Evolutionary conservation across 92 coral and sea anemone species (phyloP).

Genomic region (Umimayanthus kanabou): DNA sequence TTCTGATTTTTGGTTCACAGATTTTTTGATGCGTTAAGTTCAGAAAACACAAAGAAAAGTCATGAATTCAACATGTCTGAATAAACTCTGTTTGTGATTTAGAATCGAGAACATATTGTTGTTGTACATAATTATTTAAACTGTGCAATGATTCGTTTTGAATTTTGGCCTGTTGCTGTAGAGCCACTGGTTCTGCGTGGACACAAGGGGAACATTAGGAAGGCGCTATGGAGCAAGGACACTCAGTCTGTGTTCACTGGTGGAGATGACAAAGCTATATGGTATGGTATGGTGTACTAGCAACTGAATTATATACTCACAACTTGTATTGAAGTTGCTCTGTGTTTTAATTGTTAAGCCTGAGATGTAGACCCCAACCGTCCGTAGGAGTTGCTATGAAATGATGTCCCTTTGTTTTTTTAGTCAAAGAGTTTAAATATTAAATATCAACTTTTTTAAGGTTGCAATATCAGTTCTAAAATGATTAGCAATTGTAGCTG

Average conservation of each 20-base stretch:
- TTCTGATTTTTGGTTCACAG: neutral
- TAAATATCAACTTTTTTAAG: too few relatives aligned
- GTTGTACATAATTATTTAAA: neutral
- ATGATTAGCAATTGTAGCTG: too few relatives aligned
- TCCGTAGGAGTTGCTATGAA: too few relatives aligned
- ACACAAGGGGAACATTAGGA: slow-evolving; percentile 74
- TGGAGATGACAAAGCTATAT: slow-evolving; percentile 90
- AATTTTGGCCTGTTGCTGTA: slow-evolving; percentile 13
- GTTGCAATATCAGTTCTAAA: too few relatives aligned
- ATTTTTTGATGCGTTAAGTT: neutral
- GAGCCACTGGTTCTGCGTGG: slow-evolving; percentile 90
- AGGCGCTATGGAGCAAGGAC: slow-evolving; percentile 78
- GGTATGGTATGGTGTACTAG: slow-evolving; percentile 46
- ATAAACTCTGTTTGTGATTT: too few relatives aligned
- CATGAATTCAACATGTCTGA: too few relatives aligned
- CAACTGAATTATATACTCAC: neutral
- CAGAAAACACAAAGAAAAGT: neutral
- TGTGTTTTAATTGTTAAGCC: too few relatives aligned
- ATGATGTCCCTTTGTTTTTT: too few relatives aligned
- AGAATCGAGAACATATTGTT: too few relatives aligned
- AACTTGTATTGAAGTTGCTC: neutral
- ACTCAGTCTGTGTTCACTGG: slow-evolving; percentile 81
- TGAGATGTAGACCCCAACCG: too few relatives aligned
- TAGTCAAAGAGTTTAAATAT: too few relatives aligned
- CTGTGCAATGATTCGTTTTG: too few relatives aligned